Conservation (phyloP, 2,888 invertebrate genomes). For the Pristionchus arcanus region DNA sequence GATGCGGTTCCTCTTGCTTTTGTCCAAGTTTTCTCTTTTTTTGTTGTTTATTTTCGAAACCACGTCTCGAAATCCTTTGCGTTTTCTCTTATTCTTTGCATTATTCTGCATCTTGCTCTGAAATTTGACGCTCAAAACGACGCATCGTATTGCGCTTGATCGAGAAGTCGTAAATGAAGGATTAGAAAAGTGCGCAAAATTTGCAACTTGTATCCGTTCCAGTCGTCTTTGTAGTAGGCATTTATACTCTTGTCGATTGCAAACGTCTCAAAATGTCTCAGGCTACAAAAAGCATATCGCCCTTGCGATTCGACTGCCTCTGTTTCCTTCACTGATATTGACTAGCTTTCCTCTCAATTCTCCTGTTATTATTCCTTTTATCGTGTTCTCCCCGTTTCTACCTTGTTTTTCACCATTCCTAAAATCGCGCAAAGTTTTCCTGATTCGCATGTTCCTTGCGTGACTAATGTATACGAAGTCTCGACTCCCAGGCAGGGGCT, state of each 20-base stretch:
- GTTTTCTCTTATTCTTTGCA: background rate
- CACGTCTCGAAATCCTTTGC: background rate
- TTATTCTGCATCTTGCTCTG: too few relatives aligned
- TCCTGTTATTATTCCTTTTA: background rate
- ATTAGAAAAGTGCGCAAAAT: background rate
- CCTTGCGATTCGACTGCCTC: background rate
- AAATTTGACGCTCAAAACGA: too few relatives aligned
- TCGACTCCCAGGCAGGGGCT: background rate
- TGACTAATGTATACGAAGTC: background rate
- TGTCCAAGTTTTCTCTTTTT: background rate
- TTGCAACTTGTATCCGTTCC: background rate
- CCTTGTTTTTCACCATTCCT: too few relatives aligned
- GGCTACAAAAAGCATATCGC: too few relatives aligned
- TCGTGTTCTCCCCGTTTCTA: too few relatives aligned
- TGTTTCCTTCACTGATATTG: background rate
- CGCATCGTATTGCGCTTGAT: too few relatives aligned
- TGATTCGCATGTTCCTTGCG: background rate
- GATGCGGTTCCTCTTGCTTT: background rate
- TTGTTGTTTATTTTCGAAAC: background rate
- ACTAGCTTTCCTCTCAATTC: background rate
- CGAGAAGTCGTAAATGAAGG: too few relatives aligned
- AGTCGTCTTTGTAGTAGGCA: background rate
- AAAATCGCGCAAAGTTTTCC: background rate
- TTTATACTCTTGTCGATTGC: background rate
- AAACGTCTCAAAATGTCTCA: too few relatives aligned